phyloP scores from a whole-genome alignment of 2,888 invertebrate genomes.

The Anthophora plumipes region DNA sequence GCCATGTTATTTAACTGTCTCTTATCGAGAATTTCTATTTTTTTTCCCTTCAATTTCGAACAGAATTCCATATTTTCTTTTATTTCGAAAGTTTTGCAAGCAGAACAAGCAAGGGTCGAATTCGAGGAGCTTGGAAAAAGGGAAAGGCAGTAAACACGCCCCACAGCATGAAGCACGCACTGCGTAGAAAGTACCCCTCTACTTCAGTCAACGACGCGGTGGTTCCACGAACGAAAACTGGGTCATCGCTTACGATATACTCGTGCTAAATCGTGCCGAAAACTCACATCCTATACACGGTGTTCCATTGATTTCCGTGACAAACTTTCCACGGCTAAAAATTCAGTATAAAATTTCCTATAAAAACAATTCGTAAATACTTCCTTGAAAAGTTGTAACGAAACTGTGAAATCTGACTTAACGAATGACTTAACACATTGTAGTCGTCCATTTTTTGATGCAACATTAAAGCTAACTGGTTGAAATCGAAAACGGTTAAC shows the following conservation, averaged over 20 bases:
- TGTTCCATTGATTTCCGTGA: background rate
- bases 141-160: conserved; percentile 50
- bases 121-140: conserved; percentile 34
- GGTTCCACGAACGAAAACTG: conserved; percentile 74
- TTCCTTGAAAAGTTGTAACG: too few relatives aligned
- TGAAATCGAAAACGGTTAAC: too few relatives aligned
- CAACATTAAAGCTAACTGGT: too few relatives aligned
- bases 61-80: background rate
- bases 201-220: conserved; percentile 70
- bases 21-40: background rate
- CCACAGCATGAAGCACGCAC: conserved; percentile 73
- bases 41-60: background rate
- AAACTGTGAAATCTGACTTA: too few relatives aligned
- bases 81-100: background rate
- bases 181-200: conserved; percentile 76
- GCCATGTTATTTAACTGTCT: background rate
- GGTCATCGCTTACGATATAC: conserved; percentile 74
- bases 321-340: too few relatives aligned
- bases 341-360: too few relatives aligned
- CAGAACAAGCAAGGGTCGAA: conserved; percentile 7
- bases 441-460: too few relatives aligned
- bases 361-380: too few relatives aligned
- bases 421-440: too few relatives aligned
- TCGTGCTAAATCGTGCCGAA: conserved; percentile 62
- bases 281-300: conserved; percentile 50